phyloP scores from a whole-genome alignment of 2,113 vertebrate species.

The Solea solea region DNA sequence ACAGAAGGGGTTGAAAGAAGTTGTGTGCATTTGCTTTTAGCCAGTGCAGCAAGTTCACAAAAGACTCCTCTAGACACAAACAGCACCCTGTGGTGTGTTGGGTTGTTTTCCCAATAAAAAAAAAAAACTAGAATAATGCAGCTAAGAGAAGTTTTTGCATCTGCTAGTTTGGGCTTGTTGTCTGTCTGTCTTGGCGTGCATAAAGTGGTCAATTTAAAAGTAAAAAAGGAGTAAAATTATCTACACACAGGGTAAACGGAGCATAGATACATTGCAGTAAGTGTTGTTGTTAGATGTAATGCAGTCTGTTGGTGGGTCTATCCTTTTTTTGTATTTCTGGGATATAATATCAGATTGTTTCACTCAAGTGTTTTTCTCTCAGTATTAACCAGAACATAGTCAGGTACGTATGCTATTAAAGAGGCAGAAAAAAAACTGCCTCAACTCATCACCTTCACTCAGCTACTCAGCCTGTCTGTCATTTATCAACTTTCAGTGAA shows the following conservation, averaged over 20 bases:
- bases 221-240: slow-evolving; percentile 37
- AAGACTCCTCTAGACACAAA: slow-evolving; percentile 45
- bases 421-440: slow-evolving; percentile 14
- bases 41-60: slow-evolving; percentile 53
- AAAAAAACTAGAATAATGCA: slow-evolving; percentile 36
- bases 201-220: slow-evolving; percentile 14
- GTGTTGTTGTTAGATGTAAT: slow-evolving; percentile 15
- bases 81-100: slow-evolving; percentile 47
- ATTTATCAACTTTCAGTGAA: slow-evolving; percentile 62
- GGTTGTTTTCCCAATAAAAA: slow-evolving; percentile 44
- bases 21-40: slow-evolving; percentile 52
- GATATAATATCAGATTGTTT: neutral
- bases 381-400: slow-evolving; percentile 10
- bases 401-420: slow-evolving; percentile 10
- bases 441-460: slow-evolving; percentile 31
- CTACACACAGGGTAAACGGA: slow-evolving; percentile 1
- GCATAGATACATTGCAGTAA: neutral
- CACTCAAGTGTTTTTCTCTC: neutral
- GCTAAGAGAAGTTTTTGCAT: slow-evolving; percentile 52
- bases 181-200: slow-evolving; percentile 28
- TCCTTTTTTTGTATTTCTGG: neutral
- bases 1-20: slow-evolving; percentile 20
- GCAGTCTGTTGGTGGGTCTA: neutral
- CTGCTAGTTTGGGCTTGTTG: slow-evolving; percentile 26
- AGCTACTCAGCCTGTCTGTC: slow-evolving; percentile 29